Evolutionary conservation across 1,140 invertebrate species (phyloP).

Genomic region (Drosophila saltans): DNA sequence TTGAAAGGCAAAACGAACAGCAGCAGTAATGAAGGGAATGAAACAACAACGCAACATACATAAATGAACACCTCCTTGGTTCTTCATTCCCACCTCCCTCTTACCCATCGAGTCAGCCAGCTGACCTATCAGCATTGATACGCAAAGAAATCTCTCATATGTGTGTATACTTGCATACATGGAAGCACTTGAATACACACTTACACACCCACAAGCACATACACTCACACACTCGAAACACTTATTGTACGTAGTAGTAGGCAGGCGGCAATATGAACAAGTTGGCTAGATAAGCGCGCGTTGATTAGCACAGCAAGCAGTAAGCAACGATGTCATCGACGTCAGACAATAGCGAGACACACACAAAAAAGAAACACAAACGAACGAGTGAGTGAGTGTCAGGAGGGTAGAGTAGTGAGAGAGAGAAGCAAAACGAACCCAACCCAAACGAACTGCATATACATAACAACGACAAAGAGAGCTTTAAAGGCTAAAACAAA

Average conservation of each 20-base stretch:
- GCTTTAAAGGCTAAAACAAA: constrained; percentile 5
- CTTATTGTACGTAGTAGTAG: neutral
- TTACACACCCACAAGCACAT: constrained; percentile 5
- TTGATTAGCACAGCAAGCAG: constrained; percentile 52
- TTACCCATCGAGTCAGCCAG: constrained; percentile 12
- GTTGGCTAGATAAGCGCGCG: constrained; percentile 73
- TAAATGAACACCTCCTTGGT: constrained; percentile 32
- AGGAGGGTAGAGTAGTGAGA: constrained; percentile 10
- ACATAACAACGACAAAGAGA: constrained; percentile 8
- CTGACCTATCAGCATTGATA: constrained; percentile 62
- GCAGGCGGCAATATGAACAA: constrained; percentile 27
- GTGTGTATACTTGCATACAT: neutral
- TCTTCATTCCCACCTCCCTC: neutral
- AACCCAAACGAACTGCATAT: constrained; percentile 9
- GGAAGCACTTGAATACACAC: constrained; percentile 41
- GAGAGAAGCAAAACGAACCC: constrained; percentile 21
- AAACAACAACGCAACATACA: constrained; percentile 29
- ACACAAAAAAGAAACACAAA: constrained; percentile 25
- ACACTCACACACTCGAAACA: neutral
- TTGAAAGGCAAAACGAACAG: constrained; percentile 32
- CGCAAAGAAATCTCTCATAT: constrained; percentile 29
- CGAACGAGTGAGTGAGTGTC: constrained; percentile 57
- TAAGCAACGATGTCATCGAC: constrained; percentile 31
- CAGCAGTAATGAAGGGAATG: neutral
- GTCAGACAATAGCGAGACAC: constrained; percentile 68